Evolutionary conservation across 2,797 vertebrate species (phyloP).

Genomic region (Xyrichtys novacula): DNA sequence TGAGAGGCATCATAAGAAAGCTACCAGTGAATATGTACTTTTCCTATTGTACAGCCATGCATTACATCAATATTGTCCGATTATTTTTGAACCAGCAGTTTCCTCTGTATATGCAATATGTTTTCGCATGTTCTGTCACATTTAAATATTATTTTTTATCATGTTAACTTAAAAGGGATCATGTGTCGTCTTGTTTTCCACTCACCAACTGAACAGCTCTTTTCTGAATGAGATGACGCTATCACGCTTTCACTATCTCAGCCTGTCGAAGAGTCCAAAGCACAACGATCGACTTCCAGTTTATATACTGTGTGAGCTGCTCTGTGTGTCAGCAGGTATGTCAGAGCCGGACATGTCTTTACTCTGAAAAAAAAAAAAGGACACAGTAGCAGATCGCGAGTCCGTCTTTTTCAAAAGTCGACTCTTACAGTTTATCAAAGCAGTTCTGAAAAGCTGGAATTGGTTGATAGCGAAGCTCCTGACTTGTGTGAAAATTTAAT

Average conservation of each 20-base stretch:
- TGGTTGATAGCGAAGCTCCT: background rate
- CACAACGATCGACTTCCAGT: too few species aligned
- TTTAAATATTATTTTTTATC: conserved; percentile 19
- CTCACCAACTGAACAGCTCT: background rate
- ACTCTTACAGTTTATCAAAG: too few species aligned
- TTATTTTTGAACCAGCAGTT: conserved; percentile 3
- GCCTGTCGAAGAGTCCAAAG: too few species aligned
- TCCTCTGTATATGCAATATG: background rate
- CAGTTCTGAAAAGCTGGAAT: background rate
- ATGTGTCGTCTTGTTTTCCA: background rate
- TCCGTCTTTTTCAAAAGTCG: too few species aligned
- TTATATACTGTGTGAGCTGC: background rate
- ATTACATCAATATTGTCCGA: conserved; percentile 5
- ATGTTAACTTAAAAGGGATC: conserved; percentile 19
- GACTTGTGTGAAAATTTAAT: background rate
- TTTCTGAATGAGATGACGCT: conserved; percentile 10
- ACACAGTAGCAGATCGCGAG: background rate
- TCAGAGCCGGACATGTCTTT: background rate
- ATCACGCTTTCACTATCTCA: background rate
- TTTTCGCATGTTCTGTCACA: conserved; percentile 29
- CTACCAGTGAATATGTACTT: background rate
- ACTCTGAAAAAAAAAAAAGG: conserved; percentile 4
- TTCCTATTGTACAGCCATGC: conserved; percentile 3
- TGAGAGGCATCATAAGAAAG: conserved; percentile 27
- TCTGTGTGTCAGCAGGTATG: background rate